A percentile compares a stretch with the other conserved stretches of the same genome.
Conservation (phyloP, 2,797 vertebrate species). For the Lindbergichthys nudifrons region DNA sequence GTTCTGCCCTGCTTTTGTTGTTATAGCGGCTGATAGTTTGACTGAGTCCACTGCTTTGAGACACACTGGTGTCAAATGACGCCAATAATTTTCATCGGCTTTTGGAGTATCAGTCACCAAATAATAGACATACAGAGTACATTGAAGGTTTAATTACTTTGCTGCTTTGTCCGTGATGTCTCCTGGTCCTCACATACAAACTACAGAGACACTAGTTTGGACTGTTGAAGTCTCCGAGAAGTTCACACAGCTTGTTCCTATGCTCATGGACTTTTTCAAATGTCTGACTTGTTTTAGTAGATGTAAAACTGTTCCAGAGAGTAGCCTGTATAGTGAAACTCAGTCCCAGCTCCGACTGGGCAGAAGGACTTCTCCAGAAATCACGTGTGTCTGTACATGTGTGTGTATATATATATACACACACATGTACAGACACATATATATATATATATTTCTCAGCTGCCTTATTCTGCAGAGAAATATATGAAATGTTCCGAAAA, state of each 20-base stretch:
- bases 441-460: too few species aligned
- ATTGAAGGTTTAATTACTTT: background rate
- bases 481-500: too few species aligned
- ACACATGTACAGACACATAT: too few species aligned
- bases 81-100: conserved; percentile 1
- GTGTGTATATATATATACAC: too few species aligned
- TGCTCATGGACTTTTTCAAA: conserved; percentile 1
- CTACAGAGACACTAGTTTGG: background rate
- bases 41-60: conserved; percentile 38
- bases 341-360: background rate
- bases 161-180: background rate
- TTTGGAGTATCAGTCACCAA: background rate
- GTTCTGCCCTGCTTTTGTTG: conserved; percentile 44
- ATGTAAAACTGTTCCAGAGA: conserved; percentile 1
- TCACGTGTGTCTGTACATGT: background rate
- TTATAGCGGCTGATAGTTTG: conserved; percentile 44
- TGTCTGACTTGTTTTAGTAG: background rate
- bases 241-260: conserved; percentile 21
- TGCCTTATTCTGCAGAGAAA: too few species aligned
- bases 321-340: background rate
- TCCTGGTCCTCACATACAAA: conserved; percentile 1
- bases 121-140: fast-evolving
- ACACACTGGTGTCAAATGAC: conserved; percentile 71
- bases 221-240: conserved; percentile 12
- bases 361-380: background rate